Evolutionary conservation across 2,888 invertebrate species (phyloP), one percentile per base, ranked within the genome.

Genomic region (Eurois occulta): DNA sequence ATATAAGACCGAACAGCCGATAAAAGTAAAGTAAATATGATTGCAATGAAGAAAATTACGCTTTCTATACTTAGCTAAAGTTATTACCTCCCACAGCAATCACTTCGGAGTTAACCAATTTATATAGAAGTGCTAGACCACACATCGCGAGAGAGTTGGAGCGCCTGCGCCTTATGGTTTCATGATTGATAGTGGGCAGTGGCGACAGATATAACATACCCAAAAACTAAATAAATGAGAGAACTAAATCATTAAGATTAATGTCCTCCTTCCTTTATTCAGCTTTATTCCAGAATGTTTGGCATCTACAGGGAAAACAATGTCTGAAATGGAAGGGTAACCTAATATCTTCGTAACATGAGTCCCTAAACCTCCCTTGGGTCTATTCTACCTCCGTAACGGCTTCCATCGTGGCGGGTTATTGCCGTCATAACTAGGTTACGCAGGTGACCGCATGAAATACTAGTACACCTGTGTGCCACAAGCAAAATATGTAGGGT

Each of bases 71-170:
- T 58, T 55, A 35, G 28, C 35, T 10, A 41, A 55, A 41, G 32
- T 11, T 60, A 72, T 64, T 58, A 48, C n/a, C 38, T 28, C 75
- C 69, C 55, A 32, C 65, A 58, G 66, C 16, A 69, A 70, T 41
- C 7, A 65, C 18, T 66, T n/a, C 21, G 55, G 41, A 65, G 38
- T 7, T 48, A 72, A 48, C 21, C 28, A 66, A 72, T 81, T 62
- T 62, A 73, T 83, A 70, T 71, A 55, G 67, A 64, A 64, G 18
- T 52, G 46, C 62, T 85, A 80, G 87, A 86, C 85, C 85, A 86
- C 87, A 86, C 85, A 86, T 81, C 10, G 75, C 75, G 80, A 38
- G 52, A 60, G 52, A 79, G 81, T 77, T 67, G 55, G 77, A 75
- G 66, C 84, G 66, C n/a, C 38, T 69, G 60, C 66, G 62, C 46